Conservation (phyloP, 35 echinoderm and acorn worm genomes). For the Apostichopus parvimensis region DNA sequence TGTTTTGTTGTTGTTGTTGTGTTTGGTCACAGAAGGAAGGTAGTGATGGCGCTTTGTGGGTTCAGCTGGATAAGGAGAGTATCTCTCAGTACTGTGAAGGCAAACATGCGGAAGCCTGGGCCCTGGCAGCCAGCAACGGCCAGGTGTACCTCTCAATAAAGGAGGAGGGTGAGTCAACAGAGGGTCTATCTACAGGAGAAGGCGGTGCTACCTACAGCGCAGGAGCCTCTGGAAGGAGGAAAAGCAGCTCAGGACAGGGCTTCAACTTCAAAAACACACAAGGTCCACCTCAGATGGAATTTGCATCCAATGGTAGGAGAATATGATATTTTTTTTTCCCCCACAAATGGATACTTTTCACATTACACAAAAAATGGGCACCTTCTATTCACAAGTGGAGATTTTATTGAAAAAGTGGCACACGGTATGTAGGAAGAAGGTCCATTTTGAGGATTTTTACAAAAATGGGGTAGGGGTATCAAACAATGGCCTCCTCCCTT, state of each 20-base stretch:
- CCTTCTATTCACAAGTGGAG: too few relatives aligned
- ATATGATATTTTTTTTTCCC: background rate
- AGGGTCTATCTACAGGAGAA: background rate
- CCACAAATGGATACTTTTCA: too few relatives aligned
- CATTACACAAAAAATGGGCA: too few relatives aligned
- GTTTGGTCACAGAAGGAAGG: slow-evolving; percentile 41
- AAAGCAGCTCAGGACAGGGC: slow-evolving; percentile 18
- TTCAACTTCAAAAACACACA: slow-evolving; percentile 96
- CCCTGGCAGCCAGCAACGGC: slow-evolving; percentile 69
- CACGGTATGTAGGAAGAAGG: too few relatives aligned
- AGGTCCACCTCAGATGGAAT: slow-evolving; percentile 72
- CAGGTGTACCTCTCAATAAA: slow-evolving; percentile 76
- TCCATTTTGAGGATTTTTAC: too few relatives aligned
- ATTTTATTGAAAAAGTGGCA: too few relatives aligned
- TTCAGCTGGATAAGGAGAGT: slow-evolving; percentile 89
- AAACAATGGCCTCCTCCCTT: too few relatives aligned
- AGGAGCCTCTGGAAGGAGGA: background rate
- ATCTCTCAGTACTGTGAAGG: slow-evolving; percentile 98
- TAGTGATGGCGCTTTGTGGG: slow-evolving; percentile 81
- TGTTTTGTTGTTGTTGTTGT: background rate
- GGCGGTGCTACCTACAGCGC: slow-evolving; percentile 50
- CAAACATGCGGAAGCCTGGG: slow-evolving; percentile 92
- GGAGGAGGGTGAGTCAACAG: slow-evolving; percentile 55
- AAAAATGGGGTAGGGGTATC: too few relatives aligned
- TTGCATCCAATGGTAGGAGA: slow-evolving; percentile 66